Evolutionary conservation across 30 jellyfish, hydroid and myxozoan genomes (phyloP).

Genomic region (Aurelia sp.): DNA sequence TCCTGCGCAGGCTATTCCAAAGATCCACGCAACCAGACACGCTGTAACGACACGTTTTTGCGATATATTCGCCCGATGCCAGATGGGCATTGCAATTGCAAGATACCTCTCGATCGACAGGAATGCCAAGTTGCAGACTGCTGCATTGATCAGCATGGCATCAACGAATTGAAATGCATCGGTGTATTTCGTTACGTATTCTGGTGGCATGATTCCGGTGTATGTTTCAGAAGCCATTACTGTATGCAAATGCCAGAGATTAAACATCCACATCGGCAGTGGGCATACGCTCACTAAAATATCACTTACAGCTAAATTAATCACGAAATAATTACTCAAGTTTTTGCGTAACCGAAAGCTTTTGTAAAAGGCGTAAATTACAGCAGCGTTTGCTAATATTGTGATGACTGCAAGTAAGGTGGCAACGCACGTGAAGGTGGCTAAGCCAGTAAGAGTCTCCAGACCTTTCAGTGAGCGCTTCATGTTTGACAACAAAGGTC

Average conservation of each 20-base stretch:
- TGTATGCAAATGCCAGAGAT: slow-evolving; percentile 39
- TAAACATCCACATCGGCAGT: slow-evolving; percentile 42
- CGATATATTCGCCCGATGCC: slow-evolving; percentile 31
- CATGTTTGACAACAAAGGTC: too few species aligned
- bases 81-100: slow-evolving; percentile 45
- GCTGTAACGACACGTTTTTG: slow-evolving; percentile 11
- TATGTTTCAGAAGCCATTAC: not conserved
- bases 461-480: not conserved
- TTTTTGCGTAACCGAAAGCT: slow-evolving; percentile 8
- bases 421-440: slow-evolving; percentile 12
- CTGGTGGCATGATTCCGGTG: slow-evolving; percentile 9
- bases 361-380: slow-evolving; percentile 23
- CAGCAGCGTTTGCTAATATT: slow-evolving; percentile 26
- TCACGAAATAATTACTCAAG: slow-evolving; percentile 37
- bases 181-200: not conserved
- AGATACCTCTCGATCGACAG: slow-evolving; percentile 48
- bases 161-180: slow-evolving; percentile 30
- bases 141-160: slow-evolving; percentile 28
- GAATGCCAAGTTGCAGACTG: slow-evolving; percentile 39
- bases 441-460: slow-evolving; percentile 17
- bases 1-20: slow-evolving; percentile 22
- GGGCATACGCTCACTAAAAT: slow-evolving; percentile 51
- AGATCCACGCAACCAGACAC: slow-evolving; percentile 39
- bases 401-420: slow-evolving; percentile 19
- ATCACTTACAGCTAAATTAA: slow-evolving; percentile 39